phyloP scores from a whole-genome alignment of 2,797 vertebrate species.

The Eupleurogrammus muticus region DNA sequence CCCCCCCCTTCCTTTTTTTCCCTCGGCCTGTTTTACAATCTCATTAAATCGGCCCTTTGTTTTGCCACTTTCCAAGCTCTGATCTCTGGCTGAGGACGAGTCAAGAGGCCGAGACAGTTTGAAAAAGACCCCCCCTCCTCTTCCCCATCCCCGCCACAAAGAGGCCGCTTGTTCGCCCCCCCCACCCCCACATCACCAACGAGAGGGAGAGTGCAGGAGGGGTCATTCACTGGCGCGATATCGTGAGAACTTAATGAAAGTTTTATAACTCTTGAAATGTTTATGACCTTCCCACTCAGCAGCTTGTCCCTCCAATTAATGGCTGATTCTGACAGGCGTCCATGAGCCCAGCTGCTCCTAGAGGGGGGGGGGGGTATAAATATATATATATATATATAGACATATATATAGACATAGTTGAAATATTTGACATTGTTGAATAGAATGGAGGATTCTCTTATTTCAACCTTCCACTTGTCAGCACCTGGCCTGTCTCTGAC shows the following conservation, averaged over 20 bases:
- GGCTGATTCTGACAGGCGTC: constrained; percentile 67
- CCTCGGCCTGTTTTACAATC: constrained; percentile 87
- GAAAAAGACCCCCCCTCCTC: constrained; percentile 84
- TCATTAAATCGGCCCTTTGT: constrained; percentile 89
- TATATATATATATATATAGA: neutral
- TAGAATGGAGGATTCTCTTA: neutral
- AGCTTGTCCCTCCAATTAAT: constrained; percentile 86
- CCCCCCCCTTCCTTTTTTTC: constrained; percentile 27
- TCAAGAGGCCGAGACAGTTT: constrained; percentile 89
- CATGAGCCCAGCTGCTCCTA: constrained; percentile 57
- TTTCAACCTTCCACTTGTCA: constrained; percentile 6
- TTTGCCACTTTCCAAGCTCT: constrained; percentile 89
- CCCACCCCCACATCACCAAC: constrained; percentile 73
- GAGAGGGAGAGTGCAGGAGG: constrained; percentile 72
- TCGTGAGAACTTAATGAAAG: constrained; percentile 93
- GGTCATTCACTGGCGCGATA: constrained; percentile 85
- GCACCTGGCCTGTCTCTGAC: constrained; percentile 19
- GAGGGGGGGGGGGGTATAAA: constrained; percentile 5
- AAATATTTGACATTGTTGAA: constrained; percentile 2
- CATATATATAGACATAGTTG: neutral
- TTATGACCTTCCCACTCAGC: constrained; percentile 88
- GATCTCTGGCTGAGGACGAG: constrained; percentile 89
- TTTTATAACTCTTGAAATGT: constrained; percentile 93
- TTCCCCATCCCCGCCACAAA: constrained; percentile 86
- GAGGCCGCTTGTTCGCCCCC: constrained; percentile 83